phyloP scores from a whole-genome alignment of 2,888 invertebrate species.

The Exocentrus adspersus region DNA sequence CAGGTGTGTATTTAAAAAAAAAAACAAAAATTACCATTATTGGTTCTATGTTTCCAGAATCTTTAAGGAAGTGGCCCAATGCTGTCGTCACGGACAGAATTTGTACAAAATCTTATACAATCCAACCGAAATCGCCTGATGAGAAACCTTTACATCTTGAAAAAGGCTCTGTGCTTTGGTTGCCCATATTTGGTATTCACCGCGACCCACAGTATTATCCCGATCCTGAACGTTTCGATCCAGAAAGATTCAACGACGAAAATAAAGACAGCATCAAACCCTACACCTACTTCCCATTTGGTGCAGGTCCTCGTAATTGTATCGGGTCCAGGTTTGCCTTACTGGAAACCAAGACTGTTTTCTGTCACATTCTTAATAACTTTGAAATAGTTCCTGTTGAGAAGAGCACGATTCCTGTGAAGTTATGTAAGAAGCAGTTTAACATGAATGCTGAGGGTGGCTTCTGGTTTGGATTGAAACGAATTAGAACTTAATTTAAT shows the following conservation, averaged over 20 bases:
- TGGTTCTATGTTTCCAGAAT: too few species aligned
- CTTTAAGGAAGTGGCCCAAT: constrained; percentile 66
- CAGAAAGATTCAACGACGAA: constrained; percentile 50
- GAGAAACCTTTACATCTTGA: constrained; percentile 29
- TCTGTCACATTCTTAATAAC: constrained; percentile 50
- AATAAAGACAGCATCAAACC: constrained; percentile 61
- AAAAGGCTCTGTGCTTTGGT: constrained; percentile 51
- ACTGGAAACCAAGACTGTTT: constrained; percentile 55
- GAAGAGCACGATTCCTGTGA: constrained; percentile 53
- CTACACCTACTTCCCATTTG: constrained; percentile 66
- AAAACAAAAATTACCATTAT: too few species aligned
- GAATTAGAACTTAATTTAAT: constrained; percentile 2
- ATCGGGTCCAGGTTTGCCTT: constrained; percentile 62
- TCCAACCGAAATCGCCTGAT: constrained; percentile 40
- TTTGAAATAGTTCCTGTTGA: constrained; percentile 52
- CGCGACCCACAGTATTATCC: constrained; percentile 59
- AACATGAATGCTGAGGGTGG: constrained; percentile 46
- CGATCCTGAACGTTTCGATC: constrained; percentile 64
- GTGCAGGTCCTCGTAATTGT: constrained; percentile 66
- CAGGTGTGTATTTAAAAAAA: constrained; percentile 37
- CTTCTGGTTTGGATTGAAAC: constrained; percentile 36
- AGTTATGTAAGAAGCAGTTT: constrained; percentile 43
- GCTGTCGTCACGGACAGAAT: constrained; percentile 64
- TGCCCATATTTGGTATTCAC: constrained; percentile 59
- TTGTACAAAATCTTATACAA: constrained; percentile 59